phyloP scores from a whole-genome alignment of 2,113 vertebrate species.

The Andinoacara biseriatus region DNA sequence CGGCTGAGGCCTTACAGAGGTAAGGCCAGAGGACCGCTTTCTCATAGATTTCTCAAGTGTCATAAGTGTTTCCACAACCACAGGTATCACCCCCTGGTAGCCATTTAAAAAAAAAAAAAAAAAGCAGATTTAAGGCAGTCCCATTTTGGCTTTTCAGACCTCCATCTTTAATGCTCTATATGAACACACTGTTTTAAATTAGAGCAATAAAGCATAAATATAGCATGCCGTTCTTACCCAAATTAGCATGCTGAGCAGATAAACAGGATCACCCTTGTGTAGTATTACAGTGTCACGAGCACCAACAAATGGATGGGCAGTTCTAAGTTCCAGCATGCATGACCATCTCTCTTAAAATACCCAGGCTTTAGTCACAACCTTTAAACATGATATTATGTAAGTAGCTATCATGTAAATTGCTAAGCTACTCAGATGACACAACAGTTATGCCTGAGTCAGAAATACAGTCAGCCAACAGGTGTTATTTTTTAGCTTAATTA shows the following conservation, averaged over 20 bases:
- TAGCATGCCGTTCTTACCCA: neutral
- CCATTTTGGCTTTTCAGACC: neutral
- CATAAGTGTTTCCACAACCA: too few species aligned
- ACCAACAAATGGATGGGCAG: neutral
- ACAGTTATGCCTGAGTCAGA: neutral
- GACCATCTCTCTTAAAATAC: neutral
- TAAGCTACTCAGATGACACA: neutral
- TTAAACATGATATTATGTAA: neutral
- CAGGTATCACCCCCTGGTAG: neutral
- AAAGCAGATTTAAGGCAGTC: too few species aligned
- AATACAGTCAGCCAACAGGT: fast-evolving
- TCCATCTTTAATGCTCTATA: neutral
- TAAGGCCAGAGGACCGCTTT: neutral
- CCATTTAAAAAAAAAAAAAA: neutral
- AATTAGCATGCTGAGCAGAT: neutral
- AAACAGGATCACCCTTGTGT: neutral
- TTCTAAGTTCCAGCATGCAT: neutral
- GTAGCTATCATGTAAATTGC: neutral
- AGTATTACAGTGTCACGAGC: neutral
- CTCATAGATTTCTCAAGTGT: too few species aligned
- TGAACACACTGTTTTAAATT: neutral
- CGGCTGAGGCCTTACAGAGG: neutral
- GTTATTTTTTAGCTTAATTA: neutral
- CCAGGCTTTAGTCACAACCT: neutral
- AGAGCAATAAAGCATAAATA: neutral